Base-by-base conservation (phyloP, 1,140 invertebrate genomes). In the Lordiphosa mommai region DNA sequence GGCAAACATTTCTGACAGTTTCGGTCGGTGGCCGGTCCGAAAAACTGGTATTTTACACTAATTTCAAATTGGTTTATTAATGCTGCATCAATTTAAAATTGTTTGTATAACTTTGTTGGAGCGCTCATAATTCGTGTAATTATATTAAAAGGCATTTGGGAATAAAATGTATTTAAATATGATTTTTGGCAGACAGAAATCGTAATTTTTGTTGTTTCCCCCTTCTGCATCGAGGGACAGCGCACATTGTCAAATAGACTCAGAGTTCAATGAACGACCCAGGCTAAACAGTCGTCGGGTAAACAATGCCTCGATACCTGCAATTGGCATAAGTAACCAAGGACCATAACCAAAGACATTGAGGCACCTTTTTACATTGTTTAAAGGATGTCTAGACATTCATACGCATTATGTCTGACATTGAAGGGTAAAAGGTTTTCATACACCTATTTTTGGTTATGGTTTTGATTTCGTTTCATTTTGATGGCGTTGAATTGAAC, bases 21-120 rank as follows among this genome's bases (percentile, higher is more conserved):
- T 56, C 56, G 37, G 52, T 41, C 49, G 49, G 40, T 16, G 49
- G 43, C 41, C 8, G 29, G 10, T 46, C 17, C n/a, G 27, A 6
- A 27, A 13, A 7, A 32, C 4, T 16, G 6, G 16, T 7, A 3
- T 12, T 20, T 34, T 43, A 20, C 20, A 29, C n/a, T 34, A 52
- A 49, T 48, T 50, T n/a, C 32, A 61, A 58, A 60, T 63, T 56
- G 46, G 58, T 40, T 43, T 69, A 79, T 79, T 73, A 71, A 64
- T 58, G 55, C 47, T 17, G 30, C 74, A 61, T 80, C 51, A 73
- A 80, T 65, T 51, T 65, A 59, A 66, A 49, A 80, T 73, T 57
- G 51, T 50, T 49, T 10, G 38, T 63, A 29, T 37, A 48, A 61
- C 61, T 64, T 64, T 68, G 30, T 32, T 52, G 23, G 30, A 7